Conservation (phyloP, 1,140 invertebrate genomes). For the Papilio glaucus region DNA sequence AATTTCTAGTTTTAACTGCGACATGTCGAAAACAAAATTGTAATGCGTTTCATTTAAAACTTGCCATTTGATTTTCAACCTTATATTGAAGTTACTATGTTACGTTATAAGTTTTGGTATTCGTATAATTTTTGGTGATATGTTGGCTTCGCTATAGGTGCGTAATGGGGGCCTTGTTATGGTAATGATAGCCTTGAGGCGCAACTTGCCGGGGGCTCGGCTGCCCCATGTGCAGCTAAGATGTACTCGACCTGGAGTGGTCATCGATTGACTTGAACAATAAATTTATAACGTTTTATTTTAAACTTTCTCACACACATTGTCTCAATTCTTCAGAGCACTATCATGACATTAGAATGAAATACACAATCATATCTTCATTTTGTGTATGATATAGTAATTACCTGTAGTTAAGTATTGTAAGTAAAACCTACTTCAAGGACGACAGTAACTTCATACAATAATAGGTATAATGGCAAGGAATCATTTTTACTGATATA, state of each 20-base stretch:
- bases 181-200: conserved; percentile 72
- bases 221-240: conserved; percentile 58
- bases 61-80: conserved; percentile 41
- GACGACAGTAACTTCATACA: no score
- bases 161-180: conserved; percentile 80
- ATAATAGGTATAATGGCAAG: no score
- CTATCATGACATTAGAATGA: no score
- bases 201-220: conserved; percentile 41
- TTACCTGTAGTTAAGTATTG: no score
- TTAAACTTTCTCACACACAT: conserved; percentile 32
- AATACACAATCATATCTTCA: no score
- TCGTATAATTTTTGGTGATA: conserved; percentile 40
- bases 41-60: background rate
- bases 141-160: conserved; percentile 59
- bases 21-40: conserved; percentile 64
- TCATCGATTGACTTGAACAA: conserved; percentile 54
- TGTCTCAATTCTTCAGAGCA: no score
- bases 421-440: no score
- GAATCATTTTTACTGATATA: no score
- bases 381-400: no score
- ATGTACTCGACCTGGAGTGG: conserved; percentile 57
- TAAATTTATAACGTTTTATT: background rate
- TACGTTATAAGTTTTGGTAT: conserved; percentile 5
- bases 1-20: conserved; percentile 77
- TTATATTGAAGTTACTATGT: conserved; percentile 35